Percentiles rank a stretch among this genome's conserved stretches.
These are phyloP conservation scores for Holocentrus rufus DNA, from an alignment of 2,797 vertebrate species.

Conservation along the genomic window DNA sequence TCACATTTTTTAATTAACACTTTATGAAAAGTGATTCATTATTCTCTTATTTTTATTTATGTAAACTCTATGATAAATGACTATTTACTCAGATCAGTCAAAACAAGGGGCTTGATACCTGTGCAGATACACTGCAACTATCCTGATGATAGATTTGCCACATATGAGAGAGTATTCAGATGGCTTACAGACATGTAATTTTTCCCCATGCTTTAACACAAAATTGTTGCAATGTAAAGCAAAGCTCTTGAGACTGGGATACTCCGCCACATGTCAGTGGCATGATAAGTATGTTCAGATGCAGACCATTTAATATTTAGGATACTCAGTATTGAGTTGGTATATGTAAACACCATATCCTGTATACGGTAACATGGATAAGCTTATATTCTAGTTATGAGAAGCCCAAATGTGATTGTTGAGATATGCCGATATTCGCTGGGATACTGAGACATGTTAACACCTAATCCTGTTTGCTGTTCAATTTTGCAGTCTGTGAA, in stretches of 20 bases:
- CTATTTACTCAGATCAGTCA: background rate
- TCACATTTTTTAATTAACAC: constrained; percentile 90
- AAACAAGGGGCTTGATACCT: background rate
- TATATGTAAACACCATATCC: background rate
- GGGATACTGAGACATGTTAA: background rate
- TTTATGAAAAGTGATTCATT: constrained; percentile 93
- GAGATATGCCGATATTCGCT: constrained; percentile 7
- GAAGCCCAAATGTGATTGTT: background rate
- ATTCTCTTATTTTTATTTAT: constrained; percentile 84
- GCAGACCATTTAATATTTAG: background rate
- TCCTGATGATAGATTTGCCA: background rate
- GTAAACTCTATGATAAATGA: background rate
- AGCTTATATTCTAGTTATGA: background rate
- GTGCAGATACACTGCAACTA: background rate
- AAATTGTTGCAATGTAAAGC: background rate
- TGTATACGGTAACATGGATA: background rate
- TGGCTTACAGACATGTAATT: background rate
- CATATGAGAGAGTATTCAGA: background rate
- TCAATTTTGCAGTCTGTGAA: background rate
- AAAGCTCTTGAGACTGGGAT: constrained; percentile 15
- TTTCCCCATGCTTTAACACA: background rate
- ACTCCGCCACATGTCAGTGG: constrained; percentile 45
- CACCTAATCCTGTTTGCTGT: constrained; percentile 3
- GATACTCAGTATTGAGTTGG: background rate
- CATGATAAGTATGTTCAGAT: constrained; percentile 6